phyloP scores from a whole-genome alignment of 2,888 invertebrate species.

The Acrobasis repandana region DNA sequence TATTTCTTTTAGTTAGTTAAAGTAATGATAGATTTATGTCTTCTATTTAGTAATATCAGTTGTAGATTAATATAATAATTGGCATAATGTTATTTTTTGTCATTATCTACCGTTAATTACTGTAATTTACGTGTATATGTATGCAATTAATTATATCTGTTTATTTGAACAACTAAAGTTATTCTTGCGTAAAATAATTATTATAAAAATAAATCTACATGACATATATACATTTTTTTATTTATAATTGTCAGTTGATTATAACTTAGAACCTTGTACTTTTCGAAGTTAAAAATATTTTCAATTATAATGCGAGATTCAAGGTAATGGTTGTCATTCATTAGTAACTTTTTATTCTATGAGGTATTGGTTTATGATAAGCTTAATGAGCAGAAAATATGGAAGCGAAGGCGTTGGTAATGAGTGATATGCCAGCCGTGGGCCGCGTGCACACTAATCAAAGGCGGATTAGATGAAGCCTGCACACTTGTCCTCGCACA shows the following conservation, averaged over 20 bases:
- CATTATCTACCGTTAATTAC: conserved; percentile 4
- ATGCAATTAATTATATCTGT: conserved; percentile 1
- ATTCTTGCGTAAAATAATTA: background rate
- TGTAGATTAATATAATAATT: conserved; percentile 18
- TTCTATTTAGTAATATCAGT: conserved; percentile 8
- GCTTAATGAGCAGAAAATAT: conserved; percentile 31
- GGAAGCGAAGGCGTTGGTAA: conserved; percentile 28
- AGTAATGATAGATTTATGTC: conserved; percentile 9
- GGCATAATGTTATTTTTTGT: conserved; percentile 14
- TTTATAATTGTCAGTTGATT: background rate
- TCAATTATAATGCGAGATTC: conserved; percentile 22
- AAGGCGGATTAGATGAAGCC: conserved; percentile 54
- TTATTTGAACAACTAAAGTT: background rate
- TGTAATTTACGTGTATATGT: conserved; percentile 1
- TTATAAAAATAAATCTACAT: conserved; percentile 15
- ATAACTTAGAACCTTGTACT: background rate
- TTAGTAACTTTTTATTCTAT: conserved; percentile 16
- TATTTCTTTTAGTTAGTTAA: conserved; percentile 37
- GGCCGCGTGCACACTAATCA: conserved; percentile 47
- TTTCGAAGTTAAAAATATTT: background rate
- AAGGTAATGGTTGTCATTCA: conserved; percentile 30
- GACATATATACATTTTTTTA: background rate
- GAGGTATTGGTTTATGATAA: conserved; percentile 30
- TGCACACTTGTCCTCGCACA: conserved; percentile 70
- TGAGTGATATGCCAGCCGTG: conserved; percentile 34